These are phyloP conservation scores for Anolis apletophallus DNA, from an alignment of 2,797 vertebrate genomes.

Conservation along the genomic window DNA sequence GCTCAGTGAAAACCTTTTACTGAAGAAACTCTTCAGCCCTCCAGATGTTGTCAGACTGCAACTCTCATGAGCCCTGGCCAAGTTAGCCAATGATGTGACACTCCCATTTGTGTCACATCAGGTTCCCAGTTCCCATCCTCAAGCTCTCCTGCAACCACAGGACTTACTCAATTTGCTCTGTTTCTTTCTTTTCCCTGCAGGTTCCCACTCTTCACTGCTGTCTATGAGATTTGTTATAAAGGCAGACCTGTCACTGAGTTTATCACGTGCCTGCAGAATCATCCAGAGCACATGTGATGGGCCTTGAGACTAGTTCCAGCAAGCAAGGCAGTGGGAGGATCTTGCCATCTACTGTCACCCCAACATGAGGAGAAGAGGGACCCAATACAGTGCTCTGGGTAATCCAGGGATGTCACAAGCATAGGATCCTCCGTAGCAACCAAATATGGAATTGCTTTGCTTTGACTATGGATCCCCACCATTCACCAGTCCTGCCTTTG, in stretches of 20 bases:
- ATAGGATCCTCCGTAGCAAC: not conserved
- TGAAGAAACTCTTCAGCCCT: no score
- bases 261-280: slow-evolving; percentile 92
- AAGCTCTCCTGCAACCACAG: not conserved
- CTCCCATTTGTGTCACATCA: not conserved
- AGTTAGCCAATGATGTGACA: not conserved
- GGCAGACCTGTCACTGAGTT: slow-evolving; percentile 88
- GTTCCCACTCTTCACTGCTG: slow-evolving; percentile 94
- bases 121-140: not conserved
- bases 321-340: not conserved
- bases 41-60: not conserved
- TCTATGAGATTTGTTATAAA: slow-evolving; percentile 92
- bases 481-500: not conserved
- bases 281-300: slow-evolving; percentile 90
- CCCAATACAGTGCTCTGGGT: slow-evolving; percentile 17
- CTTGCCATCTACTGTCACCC: slow-evolving; percentile 11
- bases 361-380: slow-evolving; percentile 10
- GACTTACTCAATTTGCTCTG: not conserved
- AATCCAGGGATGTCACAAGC: slow-evolving; percentile 10
- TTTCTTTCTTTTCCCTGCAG: slow-evolving; percentile 71
- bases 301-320: not conserved
- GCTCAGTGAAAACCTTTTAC: not conserved
- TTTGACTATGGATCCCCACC: not conserved
- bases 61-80: not conserved
- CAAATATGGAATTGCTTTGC: slow-evolving; percentile 33